A percentile compares a stretch with the other conserved stretches of the same genome.
Conservation (phyloP, 2,888 invertebrate genomes). For the Epinotia brunnichana region DNA sequence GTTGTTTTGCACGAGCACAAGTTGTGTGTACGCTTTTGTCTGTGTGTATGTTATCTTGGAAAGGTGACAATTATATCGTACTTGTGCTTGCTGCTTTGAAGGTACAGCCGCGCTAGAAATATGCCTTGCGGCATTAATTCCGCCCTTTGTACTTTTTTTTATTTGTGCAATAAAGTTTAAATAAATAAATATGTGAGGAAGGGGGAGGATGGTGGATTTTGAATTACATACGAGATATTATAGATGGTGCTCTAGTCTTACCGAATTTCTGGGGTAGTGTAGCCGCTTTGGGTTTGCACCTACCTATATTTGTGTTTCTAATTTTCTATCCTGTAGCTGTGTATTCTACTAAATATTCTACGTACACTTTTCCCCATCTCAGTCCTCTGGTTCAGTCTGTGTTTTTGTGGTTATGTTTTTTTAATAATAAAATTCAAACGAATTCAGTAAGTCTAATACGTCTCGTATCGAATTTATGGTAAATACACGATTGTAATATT, state of each 20-base stretch:
- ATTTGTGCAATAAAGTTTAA: no score
- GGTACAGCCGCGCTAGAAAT: neutral
- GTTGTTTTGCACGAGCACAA: no score
- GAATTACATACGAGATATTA: neutral
- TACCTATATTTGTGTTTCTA: neutral
- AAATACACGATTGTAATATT: slow-evolving; percentile 1
- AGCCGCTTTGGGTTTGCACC: neutral
- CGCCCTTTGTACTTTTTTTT: no score
- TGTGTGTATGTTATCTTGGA: no score
- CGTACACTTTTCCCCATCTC: neutral
- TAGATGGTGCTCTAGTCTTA: neutral
- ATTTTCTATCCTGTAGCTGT: neutral
- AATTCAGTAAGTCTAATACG: neutral
- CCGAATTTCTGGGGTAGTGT: neutral
- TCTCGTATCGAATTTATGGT: neutral
- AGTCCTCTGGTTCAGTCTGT: neutral
- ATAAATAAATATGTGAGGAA: no score
- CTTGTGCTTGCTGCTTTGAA: no score
- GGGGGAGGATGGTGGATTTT: neutral
- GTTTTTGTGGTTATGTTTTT: neutral
- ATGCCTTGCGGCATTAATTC: no score
- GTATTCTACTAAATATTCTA: neutral
- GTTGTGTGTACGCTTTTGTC: no score
- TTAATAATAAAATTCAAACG: neutral
- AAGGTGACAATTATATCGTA: no score